These are phyloP conservation scores for Pristionchus exspectatus DNA, from an alignment of 2,888 invertebrate genomes.

Conservation along the genomic window DNA sequence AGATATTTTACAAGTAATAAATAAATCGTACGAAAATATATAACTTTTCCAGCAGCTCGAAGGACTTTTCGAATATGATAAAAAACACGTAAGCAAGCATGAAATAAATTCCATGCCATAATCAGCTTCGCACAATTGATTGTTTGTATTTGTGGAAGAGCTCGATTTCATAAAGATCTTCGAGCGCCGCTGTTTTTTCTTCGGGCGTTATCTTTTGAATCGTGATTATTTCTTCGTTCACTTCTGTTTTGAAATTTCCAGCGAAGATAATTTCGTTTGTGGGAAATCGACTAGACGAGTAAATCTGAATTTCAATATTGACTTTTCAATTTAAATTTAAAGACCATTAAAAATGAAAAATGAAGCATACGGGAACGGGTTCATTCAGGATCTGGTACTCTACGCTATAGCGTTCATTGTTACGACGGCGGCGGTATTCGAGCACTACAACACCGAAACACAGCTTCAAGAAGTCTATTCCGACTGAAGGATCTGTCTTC, in stretches of 20 bases:
- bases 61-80: too few species aligned
- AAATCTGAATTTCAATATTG: neutral
- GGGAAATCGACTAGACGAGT: neutral
- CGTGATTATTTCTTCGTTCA: neutral
- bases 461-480: neutral
- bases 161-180: neutral
- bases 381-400: neutral
- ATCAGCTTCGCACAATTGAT: neutral
- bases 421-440: neutral
- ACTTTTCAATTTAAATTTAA: neutral
- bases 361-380: neutral
- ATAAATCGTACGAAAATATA: too few species aligned
- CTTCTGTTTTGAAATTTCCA: neutral
- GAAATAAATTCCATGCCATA: too few species aligned
- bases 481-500: neutral
- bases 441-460: neutral
- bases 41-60: too few species aligned
- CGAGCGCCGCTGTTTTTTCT: neutral
- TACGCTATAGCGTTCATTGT: neutral
- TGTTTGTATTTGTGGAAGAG: neutral
- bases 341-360: neutral
- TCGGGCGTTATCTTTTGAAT: neutral
- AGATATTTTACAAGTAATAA: too few species aligned
- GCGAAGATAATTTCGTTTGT: neutral
- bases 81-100: too few species aligned